Conservation (phyloP, 2,113 vertebrate species). For the Cathartes aura region DNA sequence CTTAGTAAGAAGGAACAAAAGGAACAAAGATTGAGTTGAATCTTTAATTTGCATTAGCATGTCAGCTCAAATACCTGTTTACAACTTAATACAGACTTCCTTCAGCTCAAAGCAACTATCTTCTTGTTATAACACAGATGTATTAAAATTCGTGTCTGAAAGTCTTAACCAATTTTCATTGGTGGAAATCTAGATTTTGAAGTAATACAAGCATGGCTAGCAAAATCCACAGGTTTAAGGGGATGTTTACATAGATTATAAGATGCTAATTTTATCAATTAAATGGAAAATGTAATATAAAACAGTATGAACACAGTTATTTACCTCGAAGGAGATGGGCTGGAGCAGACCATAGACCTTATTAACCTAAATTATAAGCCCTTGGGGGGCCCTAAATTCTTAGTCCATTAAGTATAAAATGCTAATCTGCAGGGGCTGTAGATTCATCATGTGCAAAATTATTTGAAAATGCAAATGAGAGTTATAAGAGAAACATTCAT, state of each 20-base stretch:
- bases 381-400: slow-evolving; percentile 34
- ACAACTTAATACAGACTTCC: neutral
- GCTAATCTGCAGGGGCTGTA: slow-evolving; percentile 6
- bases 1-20: neutral
- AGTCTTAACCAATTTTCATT: neutral
- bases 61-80: neutral
- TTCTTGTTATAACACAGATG: neutral
- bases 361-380: slow-evolving; percentile 49
- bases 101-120: neutral
- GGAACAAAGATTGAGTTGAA: neutral
- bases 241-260: neutral
- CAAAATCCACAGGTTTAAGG: neutral
- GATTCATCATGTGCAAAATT: slow-evolving; percentile 22
- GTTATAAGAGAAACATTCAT: slow-evolving; percentile 11
- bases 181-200: neutral
- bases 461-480: slow-evolving; percentile 8
- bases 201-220: neutral
- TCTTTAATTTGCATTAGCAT: neutral
- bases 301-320: neutral
- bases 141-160: neutral
- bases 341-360: slow-evolving; percentile 3
- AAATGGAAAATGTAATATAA: slow-evolving; percentile 21
- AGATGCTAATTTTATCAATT: slow-evolving; percentile 20
- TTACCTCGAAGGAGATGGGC: neutral
- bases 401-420: slow-evolving; percentile 24